Evolutionary conservation across 2,888 invertebrate species (phyloP), one percentile per base, ranked within the genome.

Genomic region (Dynastes grantii): DNA sequence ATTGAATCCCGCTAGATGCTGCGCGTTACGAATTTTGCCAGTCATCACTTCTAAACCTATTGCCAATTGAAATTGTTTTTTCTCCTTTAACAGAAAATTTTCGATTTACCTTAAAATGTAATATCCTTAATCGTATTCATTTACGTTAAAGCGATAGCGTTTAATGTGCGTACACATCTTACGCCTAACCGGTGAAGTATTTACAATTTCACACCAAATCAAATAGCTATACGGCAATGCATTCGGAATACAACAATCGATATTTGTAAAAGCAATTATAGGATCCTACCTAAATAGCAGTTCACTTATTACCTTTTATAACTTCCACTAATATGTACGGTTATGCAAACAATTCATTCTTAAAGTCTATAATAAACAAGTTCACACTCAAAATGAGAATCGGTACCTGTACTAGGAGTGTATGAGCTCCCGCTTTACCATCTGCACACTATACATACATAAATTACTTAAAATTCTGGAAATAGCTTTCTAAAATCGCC

Each of bases 1-100:
- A 70, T 70, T 64, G 76, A 70, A 75, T 22, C 37, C 61, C 61
- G 16, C 45, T 76, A 65, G 37, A 67, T 27, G 27, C 40, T 22
- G 16, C 40, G 11, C 73, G 37, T 73, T 73, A 16, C 22, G 27
- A 55, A 40, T 73, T 58, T 73, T 22, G 73, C 58, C 73, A 58
- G 71, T 64, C 71, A 71, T 71, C 78, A 78, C 71, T 78, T 78
- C 64, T 78, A 64, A 78, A 78, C 73, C 63, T 78, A 65, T 73
- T 78, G 73, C 64, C 71, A 78, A 65, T 73, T 53, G 65, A 61
- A 71, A 78, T 51, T 78, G 67, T 55, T 65, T 27, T 40, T 40
- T 58, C 40, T 58, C 37, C 32, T 70, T 51, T 58, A 4, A n/a
- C 1, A 11, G 11, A 29, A 40, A 58, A 73, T 22, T 73, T 40